Conservation (phyloP, 2,888 invertebrate genomes). For the Drosophila koepferae region DNA sequence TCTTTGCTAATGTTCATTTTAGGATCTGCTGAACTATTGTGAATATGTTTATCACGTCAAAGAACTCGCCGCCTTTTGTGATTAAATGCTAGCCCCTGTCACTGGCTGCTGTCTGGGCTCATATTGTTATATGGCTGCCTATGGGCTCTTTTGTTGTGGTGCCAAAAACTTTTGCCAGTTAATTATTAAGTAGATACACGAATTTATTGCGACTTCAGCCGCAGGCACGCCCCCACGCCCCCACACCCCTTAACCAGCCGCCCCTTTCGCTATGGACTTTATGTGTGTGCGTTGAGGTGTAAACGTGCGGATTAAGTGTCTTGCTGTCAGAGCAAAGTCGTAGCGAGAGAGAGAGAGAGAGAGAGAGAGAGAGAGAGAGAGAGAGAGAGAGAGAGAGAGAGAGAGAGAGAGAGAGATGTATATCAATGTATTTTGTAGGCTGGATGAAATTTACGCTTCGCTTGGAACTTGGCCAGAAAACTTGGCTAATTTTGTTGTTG, state of each 20-base stretch:
- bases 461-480: constrained; percentile 57
- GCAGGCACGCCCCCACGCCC: constrained; percentile 46
- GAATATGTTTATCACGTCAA: constrained; percentile 1
- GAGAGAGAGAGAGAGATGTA: constrained; percentile 34
- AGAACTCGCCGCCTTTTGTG: not conserved
- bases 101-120: constrained; percentile 19
- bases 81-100: not conserved
- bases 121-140: constrained; percentile 30
- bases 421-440: constrained; percentile 56
- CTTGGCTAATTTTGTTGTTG: constrained; percentile 69
- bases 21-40: constrained; percentile 1
- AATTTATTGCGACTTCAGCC: constrained; percentile 65
- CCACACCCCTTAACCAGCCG: not conserved
- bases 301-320: constrained; percentile 82
- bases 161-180: constrained; percentile 63
- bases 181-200: constrained; percentile 81
- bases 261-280: constrained; percentile 7
- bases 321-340: constrained; percentile 55
- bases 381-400: not conserved
- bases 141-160: constrained; percentile 40
- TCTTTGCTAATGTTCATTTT: not conserved
- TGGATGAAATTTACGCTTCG: constrained; percentile 63
- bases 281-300: constrained; percentile 76
- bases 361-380: constrained; percentile 19
- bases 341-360: not conserved